phyloP scores from a whole-genome alignment of 2,888 invertebrate genomes.

The Adineta ricciae region DNA sequence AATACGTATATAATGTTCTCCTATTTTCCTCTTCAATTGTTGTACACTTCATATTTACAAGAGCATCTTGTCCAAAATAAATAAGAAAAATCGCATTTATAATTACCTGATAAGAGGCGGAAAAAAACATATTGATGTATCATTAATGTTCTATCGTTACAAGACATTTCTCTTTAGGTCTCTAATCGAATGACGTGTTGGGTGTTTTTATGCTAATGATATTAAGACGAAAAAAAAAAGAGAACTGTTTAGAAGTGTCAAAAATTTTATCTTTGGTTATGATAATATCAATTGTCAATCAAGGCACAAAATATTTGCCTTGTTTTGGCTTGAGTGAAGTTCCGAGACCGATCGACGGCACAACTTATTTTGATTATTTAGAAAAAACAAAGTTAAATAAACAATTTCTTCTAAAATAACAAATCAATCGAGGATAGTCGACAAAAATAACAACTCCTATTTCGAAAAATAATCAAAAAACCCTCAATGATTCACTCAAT shows the following conservation, averaged over 20 bases:
- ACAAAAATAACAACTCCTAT: no score
- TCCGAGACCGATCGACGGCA: no score
- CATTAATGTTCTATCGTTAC: no score
- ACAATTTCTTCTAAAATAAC: neutral
- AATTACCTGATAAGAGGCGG: neutral
- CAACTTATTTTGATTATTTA: neutral
- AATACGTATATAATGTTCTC: neutral
- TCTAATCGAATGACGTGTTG: neutral
- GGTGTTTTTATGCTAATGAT: neutral
- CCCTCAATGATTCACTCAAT: no score
- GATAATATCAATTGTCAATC: no score
- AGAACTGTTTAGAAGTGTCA: neutral
- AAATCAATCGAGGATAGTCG: neutral
- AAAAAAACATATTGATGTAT: no score
- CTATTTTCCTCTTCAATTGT: neutral
- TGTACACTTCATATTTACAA: neutral
- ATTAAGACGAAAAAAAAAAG: neutral
- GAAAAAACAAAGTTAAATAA: neutral
- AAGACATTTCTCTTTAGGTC: no score
- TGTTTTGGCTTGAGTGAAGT: no score
- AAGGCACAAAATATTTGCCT: no score
- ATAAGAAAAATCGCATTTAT: neutral
- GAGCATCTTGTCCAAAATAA: neutral
- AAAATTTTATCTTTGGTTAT: neutral
- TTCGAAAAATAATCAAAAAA: no score